A percentile compares a stretch with the other conserved stretches of the same genome.
Conservation (phyloP, 1,140 invertebrate species). For the Melitaea cinxia region DNA sequence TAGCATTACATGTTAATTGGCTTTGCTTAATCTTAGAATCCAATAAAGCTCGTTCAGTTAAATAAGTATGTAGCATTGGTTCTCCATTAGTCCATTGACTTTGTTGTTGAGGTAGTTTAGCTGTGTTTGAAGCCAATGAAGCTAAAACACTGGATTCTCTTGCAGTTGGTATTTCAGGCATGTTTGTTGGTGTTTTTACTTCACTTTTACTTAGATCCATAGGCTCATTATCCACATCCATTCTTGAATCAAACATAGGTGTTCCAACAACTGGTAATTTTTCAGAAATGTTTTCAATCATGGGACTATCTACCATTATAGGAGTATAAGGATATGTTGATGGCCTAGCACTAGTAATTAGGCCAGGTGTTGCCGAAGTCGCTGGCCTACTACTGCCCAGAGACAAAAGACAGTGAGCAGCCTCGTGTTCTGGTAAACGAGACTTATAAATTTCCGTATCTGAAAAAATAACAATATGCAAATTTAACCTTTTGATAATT, state of each 20-base stretch:
- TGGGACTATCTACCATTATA: slow-evolving; percentile 52
- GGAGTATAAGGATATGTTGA: slow-evolving; percentile 85
- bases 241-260: slow-evolving; percentile 47
- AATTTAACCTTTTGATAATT: neutral
- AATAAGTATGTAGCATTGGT: slow-evolving; percentile 87
- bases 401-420: slow-evolving; percentile 92
- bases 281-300: slow-evolving; percentile 56
- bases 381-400: slow-evolving; percentile 81
- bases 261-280: slow-evolving; percentile 46
- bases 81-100: slow-evolving; percentile 83
- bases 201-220: slow-evolving; percentile 83
- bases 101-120: slow-evolving; percentile 82
- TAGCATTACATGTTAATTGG: slow-evolving; percentile 70
- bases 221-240: slow-evolving; percentile 77
- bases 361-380: slow-evolving; percentile 78
- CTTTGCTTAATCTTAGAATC: slow-evolving; percentile 89
- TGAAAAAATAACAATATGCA: slow-evolving; percentile 58
- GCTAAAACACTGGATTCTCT: slow-evolving; percentile 85
- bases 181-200: slow-evolving; percentile 51
- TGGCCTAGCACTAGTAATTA: slow-evolving; percentile 82
- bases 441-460: slow-evolving; percentile 84
- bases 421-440: slow-evolving; percentile 90
- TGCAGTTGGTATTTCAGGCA: slow-evolving; percentile 83
- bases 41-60: slow-evolving; percentile 88
- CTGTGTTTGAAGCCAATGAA: slow-evolving; percentile 85